Evolutionary conservation across 2,888 invertebrate genomes (phyloP).

Genomic region (Mantis religiosa): DNA sequence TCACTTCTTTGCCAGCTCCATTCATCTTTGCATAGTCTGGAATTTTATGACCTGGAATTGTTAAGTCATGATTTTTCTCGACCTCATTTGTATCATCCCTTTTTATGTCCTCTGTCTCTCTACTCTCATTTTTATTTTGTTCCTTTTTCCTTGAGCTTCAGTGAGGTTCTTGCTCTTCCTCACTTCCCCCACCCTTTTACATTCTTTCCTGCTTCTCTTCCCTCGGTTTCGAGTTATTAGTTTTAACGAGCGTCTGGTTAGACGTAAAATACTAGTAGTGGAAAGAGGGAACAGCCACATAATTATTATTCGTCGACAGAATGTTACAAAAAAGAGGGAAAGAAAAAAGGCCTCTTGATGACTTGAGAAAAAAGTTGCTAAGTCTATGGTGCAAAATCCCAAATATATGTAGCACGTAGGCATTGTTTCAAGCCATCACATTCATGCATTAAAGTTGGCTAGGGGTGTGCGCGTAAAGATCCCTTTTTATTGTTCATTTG

Average conservation of each 20-base stretch:
- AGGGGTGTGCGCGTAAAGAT: background rate
- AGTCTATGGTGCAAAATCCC: background rate
- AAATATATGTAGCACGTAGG: background rate
- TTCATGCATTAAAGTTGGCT: background rate
- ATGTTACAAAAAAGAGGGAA: background rate
- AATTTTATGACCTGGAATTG: background rate
- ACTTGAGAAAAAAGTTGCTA: background rate
- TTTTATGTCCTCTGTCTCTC: background rate
- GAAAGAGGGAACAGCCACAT: background rate
- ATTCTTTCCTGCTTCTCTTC: background rate
- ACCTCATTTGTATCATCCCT: background rate
- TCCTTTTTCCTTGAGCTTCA: background rate
- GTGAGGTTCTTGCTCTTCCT: background rate
- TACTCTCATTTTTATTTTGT: background rate
- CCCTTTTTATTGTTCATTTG: background rate
- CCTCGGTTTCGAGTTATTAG: background rate
- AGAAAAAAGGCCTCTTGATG: background rate
- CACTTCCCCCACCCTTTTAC: background rate
- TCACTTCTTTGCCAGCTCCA: background rate
- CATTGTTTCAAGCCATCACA: background rate
- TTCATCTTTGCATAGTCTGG: background rate
- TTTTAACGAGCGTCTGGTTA: background rate
- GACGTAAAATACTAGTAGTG: background rate
- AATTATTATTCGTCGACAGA: background rate
- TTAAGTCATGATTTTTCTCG: background rate